Evolutionary conservation across 1,140 invertebrate species (phyloP).

Genomic region (Gryllus bimaculatus): DNA sequence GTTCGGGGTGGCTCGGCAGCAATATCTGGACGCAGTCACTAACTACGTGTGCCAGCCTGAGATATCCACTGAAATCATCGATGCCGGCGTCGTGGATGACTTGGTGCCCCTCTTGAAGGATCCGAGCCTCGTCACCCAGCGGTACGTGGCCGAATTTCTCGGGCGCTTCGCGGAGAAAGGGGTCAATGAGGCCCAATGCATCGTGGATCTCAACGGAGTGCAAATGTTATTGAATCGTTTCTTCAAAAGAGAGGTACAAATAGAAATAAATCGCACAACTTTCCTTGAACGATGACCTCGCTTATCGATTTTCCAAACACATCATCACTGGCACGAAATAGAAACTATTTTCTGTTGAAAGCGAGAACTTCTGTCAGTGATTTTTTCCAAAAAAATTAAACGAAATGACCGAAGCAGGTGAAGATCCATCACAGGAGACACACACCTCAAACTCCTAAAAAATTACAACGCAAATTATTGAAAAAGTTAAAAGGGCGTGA

Average conservation of each 20-base stretch:
- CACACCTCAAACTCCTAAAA: too few species aligned
- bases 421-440: too few species aligned
- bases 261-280: too few species aligned
- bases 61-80: background rate
- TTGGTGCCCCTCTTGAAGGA: background rate
- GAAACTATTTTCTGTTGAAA: too few species aligned
- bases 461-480: too few species aligned
- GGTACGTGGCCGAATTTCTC: background rate
- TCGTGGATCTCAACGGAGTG: background rate
- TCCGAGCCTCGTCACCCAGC: background rate
- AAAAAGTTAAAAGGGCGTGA: too few species aligned
- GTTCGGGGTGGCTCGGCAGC: background rate
- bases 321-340: too few species aligned
- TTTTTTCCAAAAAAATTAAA: too few species aligned
- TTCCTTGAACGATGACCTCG: too few species aligned
- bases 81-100: background rate
- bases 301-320: too few species aligned
- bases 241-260: background rate
- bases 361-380: too few species aligned
- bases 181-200: background rate
- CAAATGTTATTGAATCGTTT: background rate
- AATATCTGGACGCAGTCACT: background rate
- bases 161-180: background rate
- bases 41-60: background rate
- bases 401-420: too few species aligned